Evolutionary conservation across 1,140 invertebrate species (phyloP), one percentile per base, ranked within the genome.

Genomic region (Neotoxoptera formosana): DNA sequence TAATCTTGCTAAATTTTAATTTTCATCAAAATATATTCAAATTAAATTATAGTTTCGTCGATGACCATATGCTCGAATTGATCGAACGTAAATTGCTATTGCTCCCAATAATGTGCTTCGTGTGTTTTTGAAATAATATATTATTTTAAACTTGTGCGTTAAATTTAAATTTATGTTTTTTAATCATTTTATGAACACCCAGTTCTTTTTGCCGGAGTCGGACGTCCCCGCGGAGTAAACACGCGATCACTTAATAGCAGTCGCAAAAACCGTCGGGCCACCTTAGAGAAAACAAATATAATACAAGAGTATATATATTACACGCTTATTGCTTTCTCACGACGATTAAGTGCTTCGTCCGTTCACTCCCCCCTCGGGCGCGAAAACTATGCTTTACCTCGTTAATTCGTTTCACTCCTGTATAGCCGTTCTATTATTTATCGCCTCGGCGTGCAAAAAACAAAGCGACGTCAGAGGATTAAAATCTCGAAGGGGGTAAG

Each of bases 401-500:
- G 48, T 53, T 53, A 56, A 51, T 51, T 56, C 51, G 87, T 56
- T 53, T 51, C 23, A 36, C 36, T 86, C 41, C 20, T 67, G 60
- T 76, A 20, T n/a, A 56, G n/a, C 20, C 21, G 34, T 56, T 53
- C n/a, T 51, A 88, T 88, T 51, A 34, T 88, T 45, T 17, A 48
- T 48, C 86, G 86, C 48, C 23, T 87, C 76, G 11, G 34, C 83
- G 23, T 11, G 30, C 45, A 47, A 47, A 87, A 87, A 48, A 89
- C 87, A 89, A 89, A 88, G 34, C 87, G 36, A 56, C 87, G 6
- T 41, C 4, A 36, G 53, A 56, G 87, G 48, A 56, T 89, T 89
- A 56, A 56, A 89, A 53, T 36, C 87, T 89, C 48, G 87, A 56
- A 51, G n/a, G 51, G 87, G n/a, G n/a, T 53, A 56, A 89, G 87